A percentile compares a stretch with the other conserved stretches of the same genome.
phyloP scores from a whole-genome alignment of 2,888 invertebrate species.

The Synergus itoensis region DNA sequence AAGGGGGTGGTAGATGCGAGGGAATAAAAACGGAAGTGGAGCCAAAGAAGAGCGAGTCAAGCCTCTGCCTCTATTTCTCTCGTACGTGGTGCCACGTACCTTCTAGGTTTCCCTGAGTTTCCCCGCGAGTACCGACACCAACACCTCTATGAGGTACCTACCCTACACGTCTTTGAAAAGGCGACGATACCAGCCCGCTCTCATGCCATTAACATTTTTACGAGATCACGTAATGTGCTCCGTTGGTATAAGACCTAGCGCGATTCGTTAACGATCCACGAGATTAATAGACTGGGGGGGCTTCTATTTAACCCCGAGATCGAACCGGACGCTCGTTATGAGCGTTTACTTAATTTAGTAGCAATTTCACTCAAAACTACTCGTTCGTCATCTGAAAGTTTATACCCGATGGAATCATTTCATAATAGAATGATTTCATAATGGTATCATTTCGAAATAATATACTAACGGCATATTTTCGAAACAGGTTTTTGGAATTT shows the following conservation, averaged over 20 bases:
- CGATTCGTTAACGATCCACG: slow-evolving; percentile 61
- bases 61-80: slow-evolving; percentile 48
- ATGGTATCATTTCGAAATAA: too few species aligned
- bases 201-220: slow-evolving; percentile 73
- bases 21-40: slow-evolving; percentile 52
- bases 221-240: slow-evolving; percentile 70
- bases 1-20: slow-evolving; percentile 11
- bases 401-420: not conserved
- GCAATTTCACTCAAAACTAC: not conserved
- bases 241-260: slow-evolving; percentile 48
- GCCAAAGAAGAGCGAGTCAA: slow-evolving; percentile 32
- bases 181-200: slow-evolving; percentile 52
- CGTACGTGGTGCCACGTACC: slow-evolving; percentile 52
- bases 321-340: slow-evolving; percentile 17
- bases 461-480: too few species aligned
- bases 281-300: slow-evolving; percentile 56
- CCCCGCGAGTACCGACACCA: slow-evolving; percentile 49
- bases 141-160: slow-evolving; percentile 48
- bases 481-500: too few species aligned
- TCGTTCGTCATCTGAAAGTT: not conserved
- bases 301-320: slow-evolving; percentile 26
- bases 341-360: slow-evolving; percentile 22
- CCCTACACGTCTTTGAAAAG: slow-evolving; percentile 46
- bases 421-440: not conserved
- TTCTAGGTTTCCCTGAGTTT: slow-evolving; percentile 44